phyloP scores from a whole-genome alignment of 2,888 invertebrate genomes.

The Tipula lateralis region DNA sequence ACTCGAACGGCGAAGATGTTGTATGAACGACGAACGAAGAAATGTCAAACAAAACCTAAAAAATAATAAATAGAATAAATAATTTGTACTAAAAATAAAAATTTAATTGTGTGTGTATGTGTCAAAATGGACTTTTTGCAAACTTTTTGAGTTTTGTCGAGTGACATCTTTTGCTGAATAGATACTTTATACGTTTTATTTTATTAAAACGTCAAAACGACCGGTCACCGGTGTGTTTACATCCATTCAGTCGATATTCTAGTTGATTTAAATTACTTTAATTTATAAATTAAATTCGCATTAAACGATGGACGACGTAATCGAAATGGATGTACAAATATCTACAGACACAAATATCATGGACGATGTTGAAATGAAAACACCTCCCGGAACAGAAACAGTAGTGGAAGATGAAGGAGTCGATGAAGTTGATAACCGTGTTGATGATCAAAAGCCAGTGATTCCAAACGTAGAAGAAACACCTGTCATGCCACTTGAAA shows the following conservation, averaged over 20 bases:
- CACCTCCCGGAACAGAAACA: not conserved
- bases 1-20: not conserved
- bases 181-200: not conserved
- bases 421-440: not conserved
- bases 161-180: not conserved
- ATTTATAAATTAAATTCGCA: not conserved
- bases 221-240: not conserved
- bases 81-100: no score
- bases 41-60: not conserved
- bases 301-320: not conserved
- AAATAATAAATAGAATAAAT: no score
- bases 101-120: no score
- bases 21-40: not conserved
- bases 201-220: not conserved
- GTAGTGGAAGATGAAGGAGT: not conserved
- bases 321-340: constrained; percentile 1
- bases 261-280: not conserved
- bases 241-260: not conserved
- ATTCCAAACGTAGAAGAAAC: not conserved
- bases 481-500: not conserved
- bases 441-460: not conserved
- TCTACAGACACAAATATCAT: not conserved
- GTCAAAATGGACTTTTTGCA: not conserved
- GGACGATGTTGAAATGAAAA: not conserved
- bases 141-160: not conserved